Evolutionary conservation across 2,888 invertebrate species (phyloP), one percentile per base, ranked within the genome.

Genomic region (Hyppa rectilinea): DNA sequence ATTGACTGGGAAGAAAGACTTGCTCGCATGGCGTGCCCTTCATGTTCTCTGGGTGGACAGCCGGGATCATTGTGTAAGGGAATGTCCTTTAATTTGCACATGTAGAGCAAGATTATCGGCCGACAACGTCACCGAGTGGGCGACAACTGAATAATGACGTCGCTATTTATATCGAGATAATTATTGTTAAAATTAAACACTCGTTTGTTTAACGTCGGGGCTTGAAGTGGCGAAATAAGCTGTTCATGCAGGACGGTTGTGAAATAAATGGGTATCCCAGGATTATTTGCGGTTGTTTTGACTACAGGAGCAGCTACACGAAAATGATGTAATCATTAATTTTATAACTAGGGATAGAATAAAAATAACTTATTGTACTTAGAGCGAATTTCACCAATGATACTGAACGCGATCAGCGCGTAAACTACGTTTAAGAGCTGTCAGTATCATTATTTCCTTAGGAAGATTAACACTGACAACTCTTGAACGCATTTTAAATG

Each of bases 31-130:
- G 89, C 88, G 88, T 87, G 87, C 87, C 88, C 86, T 90, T 90
- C 91, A 90, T 90, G 91, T 91, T 86, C 75, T 64, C 63, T 83
- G 79, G 70, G 70, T 74, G 83, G 94, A 94, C 94, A 94, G 93
- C 90, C 92, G 87, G 86, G 92, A 92, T 94, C 94, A 95, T 95
- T 95, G 95, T 95, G 90, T 89, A 91, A 86, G 87, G 77, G 88
- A 91, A 89, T 90, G 90, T 89, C 91, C 89, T 92, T 94, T 95
- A 95, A 95, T 95, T 95, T 95, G 94, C 93, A 93, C 95, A 93
- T 94, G 93, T 90, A 93, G 90, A 90, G 89, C 91, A 89, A 93
- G 93, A 93, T 94, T 93, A 94, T 93, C 94, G 88, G 89, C 87
- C 82, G 89, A 88, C 89, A 87, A 88, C 87, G 92, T 94, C 93